Base-by-base conservation (phyloP, 1,140 invertebrate genomes). In the Seison nebaliae region DNA sequence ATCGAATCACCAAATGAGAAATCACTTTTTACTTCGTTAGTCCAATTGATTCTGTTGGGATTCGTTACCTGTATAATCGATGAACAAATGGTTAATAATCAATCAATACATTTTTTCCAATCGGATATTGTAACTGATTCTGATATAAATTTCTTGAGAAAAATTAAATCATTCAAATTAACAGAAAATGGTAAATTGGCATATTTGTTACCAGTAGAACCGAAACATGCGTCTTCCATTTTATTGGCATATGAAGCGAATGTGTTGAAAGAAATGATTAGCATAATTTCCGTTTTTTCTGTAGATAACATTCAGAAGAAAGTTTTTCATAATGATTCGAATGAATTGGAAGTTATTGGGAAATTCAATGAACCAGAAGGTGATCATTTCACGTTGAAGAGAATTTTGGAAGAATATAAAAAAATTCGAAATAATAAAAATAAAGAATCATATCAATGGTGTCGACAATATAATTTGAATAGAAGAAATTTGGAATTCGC, bases 291-390 rank as follows among this genome's bases (percentile, higher is more conserved):
- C 54, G 44, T 45, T 15, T 34, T 48, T 9, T 32, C 36, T 15
- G 24, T 46, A 15, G 35, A 29, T 22, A 31, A 26, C 12, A 31
- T 36, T 35, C 31, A 23, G 20, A 42, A 44, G 38, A 43, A 14
- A 32, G 31, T 32, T 26, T 16, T 35, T 29, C 34, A 23, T 23
- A 14, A 33, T 37, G 17, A 31, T 17, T 23, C 28, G 8, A 38
- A 31, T 5, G 22, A 28, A 30, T 22, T 22, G 18, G 22, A 40
- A 15, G 5, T 15, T 5, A 12, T 8, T 6, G 26, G 28, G 55
- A 86, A 84, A 55, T 91, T 91, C 59, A 54, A 68, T 36, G 75
- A 77, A 1, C 65, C 69, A 30, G 69, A 80, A 47, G 84, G 86
- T 7, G 86, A 96, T 61, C 80, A 86, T 51, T 65, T 93, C 2